phyloP scores from a whole-genome alignment of 2,888 invertebrate genomes.

The Volucella zonaria region DNA sequence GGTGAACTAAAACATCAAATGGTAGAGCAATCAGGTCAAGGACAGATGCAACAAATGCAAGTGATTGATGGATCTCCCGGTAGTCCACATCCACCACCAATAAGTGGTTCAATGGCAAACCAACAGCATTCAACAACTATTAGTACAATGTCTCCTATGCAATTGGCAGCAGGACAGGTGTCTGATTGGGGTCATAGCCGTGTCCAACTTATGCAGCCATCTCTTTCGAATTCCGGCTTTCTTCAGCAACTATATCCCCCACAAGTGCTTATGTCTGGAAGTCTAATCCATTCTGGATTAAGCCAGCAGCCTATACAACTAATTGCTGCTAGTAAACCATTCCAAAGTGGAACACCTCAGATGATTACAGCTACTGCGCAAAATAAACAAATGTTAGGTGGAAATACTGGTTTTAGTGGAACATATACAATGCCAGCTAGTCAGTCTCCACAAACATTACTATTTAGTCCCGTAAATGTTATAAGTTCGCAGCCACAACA shows the following conservation, averaged over 20 bases:
- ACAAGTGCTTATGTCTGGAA: conserved; percentile 92
- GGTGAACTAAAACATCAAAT: conserved; percentile 80
- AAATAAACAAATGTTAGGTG: conserved; percentile 87
- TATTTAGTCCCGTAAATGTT: conserved; percentile 85
- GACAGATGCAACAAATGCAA: conserved; percentile 83
- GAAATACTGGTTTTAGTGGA: conserved; percentile 80
- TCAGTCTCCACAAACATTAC: conserved; percentile 90
- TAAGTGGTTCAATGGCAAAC: conserved; percentile 77
- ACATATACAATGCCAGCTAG: conserved; percentile 91
- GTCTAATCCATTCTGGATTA: conserved; percentile 85
- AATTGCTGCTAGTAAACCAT: conserved; percentile 92
- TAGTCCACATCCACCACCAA: conserved; percentile 83
- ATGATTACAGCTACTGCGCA: conserved; percentile 89
- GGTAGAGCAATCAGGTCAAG: conserved; percentile 83
- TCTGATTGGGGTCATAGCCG: conserved; percentile 89
- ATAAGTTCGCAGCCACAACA: conserved; percentile 82
- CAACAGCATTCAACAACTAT: conserved; percentile 86
- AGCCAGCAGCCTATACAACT: conserved; percentile 85
- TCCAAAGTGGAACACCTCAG: conserved; percentile 92
- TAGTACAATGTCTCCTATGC: conserved; percentile 90
- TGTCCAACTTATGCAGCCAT: conserved; percentile 91
- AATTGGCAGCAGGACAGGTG: conserved; percentile 85
- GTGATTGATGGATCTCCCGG: conserved; percentile 82
- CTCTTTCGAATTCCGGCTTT: conserved; percentile 87
- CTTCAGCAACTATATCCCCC: conserved; percentile 89